Evolutionary conservation across 2,113 vertebrate genomes (phyloP).

Genomic region (Desmodus rotundus): DNA sequence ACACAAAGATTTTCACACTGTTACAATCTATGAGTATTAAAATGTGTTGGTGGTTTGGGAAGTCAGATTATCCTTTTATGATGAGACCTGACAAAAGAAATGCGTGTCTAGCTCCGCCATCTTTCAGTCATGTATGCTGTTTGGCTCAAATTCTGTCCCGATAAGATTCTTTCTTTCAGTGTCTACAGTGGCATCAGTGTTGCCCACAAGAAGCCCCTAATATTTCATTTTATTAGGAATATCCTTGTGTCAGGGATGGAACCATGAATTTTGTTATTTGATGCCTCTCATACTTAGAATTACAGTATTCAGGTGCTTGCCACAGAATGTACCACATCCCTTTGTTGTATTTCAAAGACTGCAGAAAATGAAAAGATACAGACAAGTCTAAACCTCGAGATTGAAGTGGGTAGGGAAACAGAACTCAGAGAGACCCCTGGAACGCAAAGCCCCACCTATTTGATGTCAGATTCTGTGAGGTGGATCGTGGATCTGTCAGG

Average conservation of each 20-base stretch:
- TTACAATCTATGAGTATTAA: background rate
- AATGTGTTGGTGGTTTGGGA: background rate
- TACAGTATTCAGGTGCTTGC: background rate
- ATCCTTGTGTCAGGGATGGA: background rate
- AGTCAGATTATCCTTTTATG: constrained; percentile 5
- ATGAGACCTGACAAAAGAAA: background rate
- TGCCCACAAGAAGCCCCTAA: background rate
- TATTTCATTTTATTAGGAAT: constrained; percentile 32
- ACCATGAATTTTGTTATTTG: background rate
- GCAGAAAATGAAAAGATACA: background rate
- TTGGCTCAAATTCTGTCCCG: constrained; percentile 11
- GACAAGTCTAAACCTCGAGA: background rate
- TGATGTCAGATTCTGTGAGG: background rate
- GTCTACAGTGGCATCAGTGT: background rate
- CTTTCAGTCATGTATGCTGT: background rate
- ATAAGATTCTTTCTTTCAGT: background rate
- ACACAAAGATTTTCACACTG: background rate
- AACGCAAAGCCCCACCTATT: background rate
- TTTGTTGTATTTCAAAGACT: background rate
- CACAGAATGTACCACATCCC: background rate
- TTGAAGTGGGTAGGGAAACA: background rate
- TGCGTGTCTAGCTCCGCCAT: background rate
- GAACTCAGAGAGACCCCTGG: background rate
- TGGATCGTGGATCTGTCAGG: background rate
- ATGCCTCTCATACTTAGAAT: background rate